Base-by-base conservation (phyloP, 2,797 vertebrate genomes). In the Acanthis flammea region DNA sequence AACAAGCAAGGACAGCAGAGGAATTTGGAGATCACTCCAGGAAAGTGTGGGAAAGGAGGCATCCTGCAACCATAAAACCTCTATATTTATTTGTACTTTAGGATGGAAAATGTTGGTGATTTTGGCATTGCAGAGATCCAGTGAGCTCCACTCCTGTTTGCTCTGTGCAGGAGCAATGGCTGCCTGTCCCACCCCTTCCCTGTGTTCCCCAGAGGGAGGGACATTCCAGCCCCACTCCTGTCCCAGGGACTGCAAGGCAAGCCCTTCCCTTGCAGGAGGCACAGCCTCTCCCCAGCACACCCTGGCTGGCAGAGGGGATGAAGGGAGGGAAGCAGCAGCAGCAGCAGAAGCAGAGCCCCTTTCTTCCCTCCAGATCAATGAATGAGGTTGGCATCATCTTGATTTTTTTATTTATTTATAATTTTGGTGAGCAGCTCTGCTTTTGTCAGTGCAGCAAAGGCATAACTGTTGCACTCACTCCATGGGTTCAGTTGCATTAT, bases 41-140 rank as follows among this genome's bases (percentile, higher is more conserved):
- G 71, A 85, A 93, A 89, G 37, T 95, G 84, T 94, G 94, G 95
- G 93, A 96, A 95, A 92, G 72, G 21, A 90, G 71, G 65, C 55
- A 81, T 33, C 15, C 61, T 92, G 68, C 45, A 90, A 45, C 57
- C 39, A 61, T 87, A 88, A 94, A 93, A 4, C 7, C 61, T 86
- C 77, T 95, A 67, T 85, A 77, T 91, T 94, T 96, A 92, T 68
- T 77, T 71, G 21, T 45, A 28, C 24, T 60, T 87, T 61, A 57
- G 67, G 76, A 74, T 50, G 78, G 78, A 92, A 96, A 87, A 76
- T 53, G 17, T 48, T 83, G 63, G 48, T 60, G 51, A 53, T 76
- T 78, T 73, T 76, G 72, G 57, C 14, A 15, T 31, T 41, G 30
- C 1, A 1, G 45, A 22, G 18, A 12, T 63, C 55, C 30, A 24